Conservation (phyloP, 2,797 vertebrate species). For the Falco cherrug region DNA sequence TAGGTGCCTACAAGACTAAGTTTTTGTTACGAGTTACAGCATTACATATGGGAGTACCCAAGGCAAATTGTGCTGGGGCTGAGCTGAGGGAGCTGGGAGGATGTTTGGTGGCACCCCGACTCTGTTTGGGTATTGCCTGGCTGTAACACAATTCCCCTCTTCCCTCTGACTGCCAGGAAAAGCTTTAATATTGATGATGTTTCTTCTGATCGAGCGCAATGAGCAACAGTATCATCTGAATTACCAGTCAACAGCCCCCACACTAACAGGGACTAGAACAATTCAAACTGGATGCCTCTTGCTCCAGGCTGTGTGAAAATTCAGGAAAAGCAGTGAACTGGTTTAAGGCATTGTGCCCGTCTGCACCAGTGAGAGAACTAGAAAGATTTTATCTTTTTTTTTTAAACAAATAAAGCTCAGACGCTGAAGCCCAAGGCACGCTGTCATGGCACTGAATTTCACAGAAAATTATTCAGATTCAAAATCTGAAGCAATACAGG, state of each 20-base stretch:
- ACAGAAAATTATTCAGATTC: not conserved
- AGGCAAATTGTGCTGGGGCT: not conserved
- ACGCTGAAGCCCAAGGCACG: not conserved
- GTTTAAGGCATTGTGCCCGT: not conserved
- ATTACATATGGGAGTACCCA: not conserved
- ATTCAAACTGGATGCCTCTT: not conserved
- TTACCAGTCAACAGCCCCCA: not conserved
- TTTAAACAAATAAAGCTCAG: slow-evolving; percentile 17
- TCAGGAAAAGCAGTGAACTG: not conserved
- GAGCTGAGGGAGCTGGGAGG: not conserved
- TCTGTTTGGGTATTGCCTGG: not conserved
- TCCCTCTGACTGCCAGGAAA: not conserved
- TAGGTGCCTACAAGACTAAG: not conserved
- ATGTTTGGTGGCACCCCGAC: not conserved
- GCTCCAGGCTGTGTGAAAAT: slow-evolving; percentile 33
- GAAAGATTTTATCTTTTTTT: not conserved
- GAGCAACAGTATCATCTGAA: not conserved
- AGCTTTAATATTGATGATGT: not conserved
- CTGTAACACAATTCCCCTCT: not conserved
- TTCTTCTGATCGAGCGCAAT: not conserved
- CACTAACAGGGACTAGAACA: not conserved
- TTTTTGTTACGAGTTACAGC: not conserved
- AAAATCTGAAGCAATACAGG: not conserved
- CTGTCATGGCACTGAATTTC: not conserved
- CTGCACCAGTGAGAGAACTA: not conserved